Base-by-base conservation (phyloP, 2,113 vertebrate genomes). In the Hemiscyllium ocellatum region DNA sequence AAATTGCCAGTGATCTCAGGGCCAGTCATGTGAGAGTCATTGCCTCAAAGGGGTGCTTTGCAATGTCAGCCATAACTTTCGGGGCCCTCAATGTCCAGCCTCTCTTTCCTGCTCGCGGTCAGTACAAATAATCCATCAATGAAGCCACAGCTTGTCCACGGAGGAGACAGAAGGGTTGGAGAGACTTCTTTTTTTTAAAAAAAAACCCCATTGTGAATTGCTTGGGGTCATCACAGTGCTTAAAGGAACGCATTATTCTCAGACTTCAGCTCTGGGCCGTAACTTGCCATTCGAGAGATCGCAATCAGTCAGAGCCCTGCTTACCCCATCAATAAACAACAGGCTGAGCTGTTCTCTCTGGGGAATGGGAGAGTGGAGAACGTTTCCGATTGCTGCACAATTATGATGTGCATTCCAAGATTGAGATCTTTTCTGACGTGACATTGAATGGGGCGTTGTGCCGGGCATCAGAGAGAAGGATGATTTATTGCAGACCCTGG, bases 371-470 rank as follows among this genome's bases (percentile, higher is more conserved):
- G 96, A 95, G 94, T 96, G 89, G 33, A 52, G 96, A 95, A 95
- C 96, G 96, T 96, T 96, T 96, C 96, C 96, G 96, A 96, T 95
- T 96, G 94, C 96, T 95, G 95, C 95, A 83, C 42, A 91, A 76
- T 91, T 96, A 96, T 96, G 96, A 96, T 95, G 95, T 72, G 93
- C 96, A 96, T 96, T 96, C 96, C 96, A 95, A 96, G 70, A 96
- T 96, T 95, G 94, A 95, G 96, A 96, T 96, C 76, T 80, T 17
- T 80, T 37, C n/a, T 17, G 76, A 80, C 0, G 76, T 80, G 76
- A 80, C 33, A 80, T 33, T 17, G 12, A 33, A 33, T 29, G 33
- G 72, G 72, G 72, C 19, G 8, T 26, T 33, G 72, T 33, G 29
- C 12, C 33, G 10, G 33, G 76, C 12, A 15, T 37, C 76, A 80